These are phyloP conservation scores for Periparus ater DNA, from an alignment of 2,797 vertebrate genomes.

Conservation along the genomic window DNA sequence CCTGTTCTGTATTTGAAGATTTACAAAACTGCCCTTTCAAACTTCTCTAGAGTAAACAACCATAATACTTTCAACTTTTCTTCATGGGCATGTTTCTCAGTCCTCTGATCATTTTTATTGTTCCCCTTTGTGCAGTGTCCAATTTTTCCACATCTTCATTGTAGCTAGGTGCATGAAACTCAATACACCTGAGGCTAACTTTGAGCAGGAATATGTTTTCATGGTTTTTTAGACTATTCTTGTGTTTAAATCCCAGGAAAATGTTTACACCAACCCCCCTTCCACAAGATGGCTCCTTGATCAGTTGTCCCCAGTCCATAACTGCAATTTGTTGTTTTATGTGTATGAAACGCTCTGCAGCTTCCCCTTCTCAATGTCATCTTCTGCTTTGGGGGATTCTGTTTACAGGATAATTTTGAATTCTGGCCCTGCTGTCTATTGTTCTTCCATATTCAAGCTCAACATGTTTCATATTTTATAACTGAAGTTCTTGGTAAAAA, in stretches of 20 bases:
- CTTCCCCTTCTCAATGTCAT: not conserved
- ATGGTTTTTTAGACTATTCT: not conserved
- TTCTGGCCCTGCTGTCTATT: not conserved
- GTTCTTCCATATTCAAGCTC: not conserved
- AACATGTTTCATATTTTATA: not conserved
- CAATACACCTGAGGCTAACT: not conserved
- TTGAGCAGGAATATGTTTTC: not conserved
- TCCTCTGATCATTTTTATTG: not conserved
- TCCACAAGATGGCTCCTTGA: not conserved
- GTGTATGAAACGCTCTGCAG: not conserved
- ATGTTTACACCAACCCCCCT: not conserved
- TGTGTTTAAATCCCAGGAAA: not conserved
- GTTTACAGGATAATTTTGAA: not conserved
- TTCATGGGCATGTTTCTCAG: not conserved
- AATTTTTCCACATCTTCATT: not conserved
- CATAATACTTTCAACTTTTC: not conserved
- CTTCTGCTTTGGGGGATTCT: not conserved
- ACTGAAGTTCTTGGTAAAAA: not conserved
- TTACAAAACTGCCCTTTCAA: not conserved
- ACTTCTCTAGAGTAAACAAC: not conserved
- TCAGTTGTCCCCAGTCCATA: not conserved
- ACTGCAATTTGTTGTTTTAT: not conserved
- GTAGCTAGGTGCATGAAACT: not conserved
- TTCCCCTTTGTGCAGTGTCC: not conserved
- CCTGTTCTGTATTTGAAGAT: not conserved